Evolutionary conservation across 2,113 vertebrate genomes (phyloP).

Genomic region (Tautogolabrus adspersus): DNA sequence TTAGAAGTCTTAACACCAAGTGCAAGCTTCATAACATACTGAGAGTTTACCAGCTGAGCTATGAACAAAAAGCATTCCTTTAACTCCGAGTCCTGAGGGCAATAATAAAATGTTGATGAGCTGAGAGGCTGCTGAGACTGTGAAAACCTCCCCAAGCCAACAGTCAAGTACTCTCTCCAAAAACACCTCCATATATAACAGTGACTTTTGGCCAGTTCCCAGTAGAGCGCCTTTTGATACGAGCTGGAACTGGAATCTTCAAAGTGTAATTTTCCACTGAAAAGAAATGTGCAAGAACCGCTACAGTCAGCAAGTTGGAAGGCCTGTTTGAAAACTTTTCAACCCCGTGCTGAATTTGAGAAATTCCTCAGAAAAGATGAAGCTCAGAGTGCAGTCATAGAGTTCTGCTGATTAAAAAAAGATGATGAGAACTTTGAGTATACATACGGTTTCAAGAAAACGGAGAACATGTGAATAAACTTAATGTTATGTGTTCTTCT

Average conservation of each 20-base stretch:
- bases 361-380: slow-evolving; percentile 7
- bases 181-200: not conserved
- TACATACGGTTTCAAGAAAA: too few relatives aligned
- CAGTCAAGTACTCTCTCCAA: not conserved
- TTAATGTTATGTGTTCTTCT: too few relatives aligned
- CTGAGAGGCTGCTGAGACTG: not conserved
- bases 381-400: not conserved
- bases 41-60: not conserved
- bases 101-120: slow-evolving; percentile 4
- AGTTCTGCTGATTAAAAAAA: slow-evolving; percentile 9
- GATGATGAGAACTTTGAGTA: not conserved
- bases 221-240: slow-evolving; percentile 28
- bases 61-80: not conserved
- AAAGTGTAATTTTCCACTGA: slow-evolving; percentile 23
- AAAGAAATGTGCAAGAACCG: slow-evolving; percentile 26
- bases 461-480: too few relatives aligned
- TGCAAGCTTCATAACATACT: not conserved
- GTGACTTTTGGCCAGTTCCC: slow-evolving; percentile 36
- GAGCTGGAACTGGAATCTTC: slow-evolving; percentile 24
- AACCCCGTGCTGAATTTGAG: slow-evolving; percentile 22
- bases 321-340: slow-evolving; percentile 37
- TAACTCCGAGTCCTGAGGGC: not conserved
- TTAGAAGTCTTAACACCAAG: not conserved
- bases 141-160: not conserved
- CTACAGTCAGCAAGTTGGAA: slow-evolving; percentile 33